A percentile compares a stretch with the other conserved stretches of the same genome.
phyloP scores from a whole-genome alignment of 2,113 vertebrate species.

The Sardina pilchardus region DNA sequence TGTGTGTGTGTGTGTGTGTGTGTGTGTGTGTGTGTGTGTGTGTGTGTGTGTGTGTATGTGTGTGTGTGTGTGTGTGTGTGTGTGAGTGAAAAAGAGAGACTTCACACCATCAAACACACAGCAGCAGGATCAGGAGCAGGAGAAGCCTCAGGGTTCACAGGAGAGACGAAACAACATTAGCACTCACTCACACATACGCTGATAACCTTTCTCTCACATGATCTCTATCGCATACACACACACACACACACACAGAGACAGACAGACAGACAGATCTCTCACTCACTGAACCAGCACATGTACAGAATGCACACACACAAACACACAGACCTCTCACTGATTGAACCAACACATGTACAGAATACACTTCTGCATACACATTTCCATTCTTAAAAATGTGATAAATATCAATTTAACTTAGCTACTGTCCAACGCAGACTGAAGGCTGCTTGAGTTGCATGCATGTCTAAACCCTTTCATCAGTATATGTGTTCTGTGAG shows the following conservation, averaged over 20 bases:
- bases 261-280: conserved; percentile 18
- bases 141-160: neutral
- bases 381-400: neutral
- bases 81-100: neutral
- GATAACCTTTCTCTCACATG: neutral
- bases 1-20: too few relatives aligned
- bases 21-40: too few relatives aligned
- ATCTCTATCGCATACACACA: conserved; percentile 5
- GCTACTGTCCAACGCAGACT: neutral
- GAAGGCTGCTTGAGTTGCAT: neutral
- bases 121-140: neutral
- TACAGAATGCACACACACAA: neutral
- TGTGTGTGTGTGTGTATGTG: too few relatives aligned
- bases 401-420: neutral
- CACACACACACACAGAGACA: conserved; percentile 4
- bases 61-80: too few relatives aligned
- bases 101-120: neutral
- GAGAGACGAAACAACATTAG: neutral
- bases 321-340: neutral
- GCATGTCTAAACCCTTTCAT: neutral
- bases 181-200: neutral
- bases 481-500: neutral
- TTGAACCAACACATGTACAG: neutral
- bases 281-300: conserved; percentile 12
- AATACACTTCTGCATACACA: neutral